phyloP scores from a whole-genome alignment of 2,888 invertebrate species.

The Drosophila suboccidentalis region DNA sequence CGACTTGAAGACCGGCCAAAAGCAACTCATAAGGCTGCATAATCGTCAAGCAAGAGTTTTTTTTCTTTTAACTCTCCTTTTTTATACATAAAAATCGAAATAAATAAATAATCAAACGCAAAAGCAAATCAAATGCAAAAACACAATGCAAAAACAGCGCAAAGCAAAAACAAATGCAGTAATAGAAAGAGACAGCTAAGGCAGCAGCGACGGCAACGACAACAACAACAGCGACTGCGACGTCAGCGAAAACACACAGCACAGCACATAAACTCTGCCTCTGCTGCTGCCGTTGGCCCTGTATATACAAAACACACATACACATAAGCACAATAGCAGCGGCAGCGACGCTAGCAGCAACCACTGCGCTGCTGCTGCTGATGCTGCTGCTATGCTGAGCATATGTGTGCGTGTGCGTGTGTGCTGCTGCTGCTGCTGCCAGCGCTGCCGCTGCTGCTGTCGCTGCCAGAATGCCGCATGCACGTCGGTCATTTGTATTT shows the following conservation, averaged over 20 bases:
- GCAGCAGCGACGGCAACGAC: constrained; percentile 28
- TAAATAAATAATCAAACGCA: constrained; percentile 38
- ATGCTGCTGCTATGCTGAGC: constrained; percentile 30
- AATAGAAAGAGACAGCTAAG: constrained; percentile 66
- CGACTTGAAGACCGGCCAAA: constrained; percentile 7
- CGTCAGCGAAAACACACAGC: constrained; percentile 44
- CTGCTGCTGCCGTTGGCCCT: constrained; percentile 29
- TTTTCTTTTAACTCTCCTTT: constrained; percentile 2
- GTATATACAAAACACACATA: constrained; percentile 48
- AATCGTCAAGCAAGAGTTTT: constrained; percentile 5
- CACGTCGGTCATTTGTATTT: constrained; percentile 84
- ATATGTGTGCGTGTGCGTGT: constrained; percentile 30
- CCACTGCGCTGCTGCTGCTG: constrained; percentile 39
- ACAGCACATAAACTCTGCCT: constrained; percentile 53
- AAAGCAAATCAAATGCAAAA: constrained; percentile 56
- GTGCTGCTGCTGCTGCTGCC: constrained; percentile 25
- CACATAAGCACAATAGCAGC: constrained; percentile 36
- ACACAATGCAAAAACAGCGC: constrained; percentile 66
- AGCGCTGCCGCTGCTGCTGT: constrained; percentile 31
- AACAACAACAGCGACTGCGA: constrained; percentile 34
- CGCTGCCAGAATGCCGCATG: constrained; percentile 57
- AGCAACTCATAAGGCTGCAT: constrained; percentile 4
- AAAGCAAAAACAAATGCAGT: constrained; percentile 78
- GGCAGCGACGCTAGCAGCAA: constrained; percentile 43
- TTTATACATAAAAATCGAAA: constrained; percentile 4